Evolutionary conservation across 2,797 vertebrate genomes (phyloP).

Genomic region (Malurus splendens): DNA sequence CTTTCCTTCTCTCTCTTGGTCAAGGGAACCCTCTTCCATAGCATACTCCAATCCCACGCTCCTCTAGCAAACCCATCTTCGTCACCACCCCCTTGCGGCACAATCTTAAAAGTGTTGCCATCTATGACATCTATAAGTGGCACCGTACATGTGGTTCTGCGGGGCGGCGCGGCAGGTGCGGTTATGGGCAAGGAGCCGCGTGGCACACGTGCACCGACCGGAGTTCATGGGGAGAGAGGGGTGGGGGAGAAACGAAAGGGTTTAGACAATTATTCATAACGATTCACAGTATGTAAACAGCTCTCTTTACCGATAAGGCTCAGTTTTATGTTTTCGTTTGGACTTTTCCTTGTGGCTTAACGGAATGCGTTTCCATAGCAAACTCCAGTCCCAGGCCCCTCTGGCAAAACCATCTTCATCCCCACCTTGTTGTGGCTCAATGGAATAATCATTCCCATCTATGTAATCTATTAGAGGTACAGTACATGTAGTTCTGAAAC

Average conservation of each 20-base stretch:
- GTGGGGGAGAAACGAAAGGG: constrained; percentile 60
- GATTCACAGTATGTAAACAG: constrained; percentile 35
- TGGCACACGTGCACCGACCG: constrained; percentile 32
- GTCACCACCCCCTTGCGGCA: constrained; percentile 95
- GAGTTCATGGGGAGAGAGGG: constrained; percentile 64
- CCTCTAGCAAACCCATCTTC: constrained; percentile 94
- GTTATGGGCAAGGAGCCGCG: constrained; percentile 54
- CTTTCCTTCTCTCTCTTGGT: constrained; percentile 84
- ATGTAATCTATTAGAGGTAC: constrained; percentile 99
- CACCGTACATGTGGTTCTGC: constrained; percentile 96
- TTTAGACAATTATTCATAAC: constrained; percentile 68
- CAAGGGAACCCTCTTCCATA: constrained; percentile 97
- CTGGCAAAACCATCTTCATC: constrained; percentile 97
- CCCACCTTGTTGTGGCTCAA: constrained; percentile 97
- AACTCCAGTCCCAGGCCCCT: constrained; percentile 98
- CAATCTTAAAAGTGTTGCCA: constrained; percentile 85
- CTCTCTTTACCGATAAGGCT: constrained; percentile 92
- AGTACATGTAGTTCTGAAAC: constrained; percentile 95
- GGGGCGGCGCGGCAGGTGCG: constrained; percentile 58
- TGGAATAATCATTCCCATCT: constrained; percentile 97
- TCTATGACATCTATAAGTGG: constrained; percentile 97
- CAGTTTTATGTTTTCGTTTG: constrained; percentile 89
- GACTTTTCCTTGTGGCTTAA: constrained; percentile 93
- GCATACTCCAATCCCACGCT: constrained; percentile 99
- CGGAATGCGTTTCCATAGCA: constrained; percentile 96